Evolutionary conservation across 2,797 vertebrate genomes (phyloP).

Genomic region (Crenichthys baileyi): DNA sequence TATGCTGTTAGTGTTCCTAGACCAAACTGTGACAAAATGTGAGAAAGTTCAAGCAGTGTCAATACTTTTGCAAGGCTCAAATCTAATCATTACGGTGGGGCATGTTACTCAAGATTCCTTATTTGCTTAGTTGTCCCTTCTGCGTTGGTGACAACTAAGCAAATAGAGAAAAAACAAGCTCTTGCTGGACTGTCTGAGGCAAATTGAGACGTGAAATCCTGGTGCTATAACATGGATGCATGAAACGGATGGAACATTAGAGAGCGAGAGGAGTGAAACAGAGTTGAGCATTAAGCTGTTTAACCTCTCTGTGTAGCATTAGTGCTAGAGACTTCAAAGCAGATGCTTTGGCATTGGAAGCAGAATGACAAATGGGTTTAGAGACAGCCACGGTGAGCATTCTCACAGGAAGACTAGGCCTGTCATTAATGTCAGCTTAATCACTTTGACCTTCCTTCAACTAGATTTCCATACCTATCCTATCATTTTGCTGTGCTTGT

Average conservation of each 20-base stretch:
- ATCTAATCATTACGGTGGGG: conserved; percentile 17
- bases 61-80: not conserved
- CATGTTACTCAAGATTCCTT: conserved; percentile 52
- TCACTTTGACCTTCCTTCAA: conserved; percentile 85
- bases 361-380: conserved; percentile 82
- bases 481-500: conserved; percentile 69
- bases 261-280: conserved; percentile 77
- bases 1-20: no score
- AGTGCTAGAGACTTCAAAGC: conserved; percentile 85
- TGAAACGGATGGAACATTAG: conserved; percentile 75
- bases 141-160: conserved; percentile 72
- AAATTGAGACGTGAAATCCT: conserved; percentile 83
- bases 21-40: not conserved
- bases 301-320: conserved; percentile 83
- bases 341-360: conserved; percentile 73
- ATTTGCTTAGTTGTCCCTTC: conserved; percentile 41
- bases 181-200: conserved; percentile 68
- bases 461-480: conserved; percentile 83
- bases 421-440: conserved; percentile 85
- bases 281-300: conserved; percentile 85
- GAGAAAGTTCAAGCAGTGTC: not conserved
- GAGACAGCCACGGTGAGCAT: conserved; percentile 74
- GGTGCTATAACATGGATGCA: conserved; percentile 69
- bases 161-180: conserved; percentile 53
- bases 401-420: conserved; percentile 78